Percentiles rank a stretch among this genome's conserved stretches.
Conservation (phyloP, 2,797 vertebrate genomes). For the Crenuchus spilurus region DNA sequence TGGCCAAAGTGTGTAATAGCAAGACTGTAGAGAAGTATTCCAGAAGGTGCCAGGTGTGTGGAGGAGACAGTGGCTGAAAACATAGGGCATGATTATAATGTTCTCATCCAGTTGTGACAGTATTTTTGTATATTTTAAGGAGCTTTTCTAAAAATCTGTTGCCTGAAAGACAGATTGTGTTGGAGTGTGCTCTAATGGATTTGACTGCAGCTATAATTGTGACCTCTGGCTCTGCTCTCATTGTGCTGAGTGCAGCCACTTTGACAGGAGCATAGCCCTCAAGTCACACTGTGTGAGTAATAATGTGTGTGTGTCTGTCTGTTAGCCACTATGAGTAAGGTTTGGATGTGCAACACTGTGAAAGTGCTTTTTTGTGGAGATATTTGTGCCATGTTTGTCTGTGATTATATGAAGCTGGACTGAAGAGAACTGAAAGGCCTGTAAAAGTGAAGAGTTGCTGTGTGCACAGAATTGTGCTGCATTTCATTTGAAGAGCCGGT, state of each 20-base stretch:
- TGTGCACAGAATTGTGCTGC: too few species aligned
- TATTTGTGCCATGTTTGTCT: not conserved
- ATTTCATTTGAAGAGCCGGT: too few species aligned
- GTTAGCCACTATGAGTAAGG: too few species aligned
- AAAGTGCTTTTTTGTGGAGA: too few species aligned
- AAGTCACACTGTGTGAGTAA: conserved; percentile 2
- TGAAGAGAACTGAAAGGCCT: too few species aligned
- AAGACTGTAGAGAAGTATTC: not conserved
- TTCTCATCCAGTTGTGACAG: not conserved
- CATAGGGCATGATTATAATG: not conserved
- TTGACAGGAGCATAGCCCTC: conserved; percentile 30
- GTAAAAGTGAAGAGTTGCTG: too few species aligned
- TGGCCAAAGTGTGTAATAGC: conserved; percentile 5
- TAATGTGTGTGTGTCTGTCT: not conserved
- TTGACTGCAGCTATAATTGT: conserved; percentile 4
- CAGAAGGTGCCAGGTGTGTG: not conserved
- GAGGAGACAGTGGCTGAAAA: not conserved
- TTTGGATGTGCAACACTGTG: too few species aligned
- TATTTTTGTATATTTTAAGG: not conserved
- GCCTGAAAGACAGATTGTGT: not conserved
- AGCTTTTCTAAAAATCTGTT: not conserved
- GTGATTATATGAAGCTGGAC: not conserved
- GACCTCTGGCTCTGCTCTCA: conserved; percentile 33
- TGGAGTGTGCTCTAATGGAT: conserved; percentile 28
- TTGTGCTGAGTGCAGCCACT: conserved; percentile 39